phyloP scores from a whole-genome alignment of 2,888 invertebrate genomes.

The Drosophila longiperda region DNA sequence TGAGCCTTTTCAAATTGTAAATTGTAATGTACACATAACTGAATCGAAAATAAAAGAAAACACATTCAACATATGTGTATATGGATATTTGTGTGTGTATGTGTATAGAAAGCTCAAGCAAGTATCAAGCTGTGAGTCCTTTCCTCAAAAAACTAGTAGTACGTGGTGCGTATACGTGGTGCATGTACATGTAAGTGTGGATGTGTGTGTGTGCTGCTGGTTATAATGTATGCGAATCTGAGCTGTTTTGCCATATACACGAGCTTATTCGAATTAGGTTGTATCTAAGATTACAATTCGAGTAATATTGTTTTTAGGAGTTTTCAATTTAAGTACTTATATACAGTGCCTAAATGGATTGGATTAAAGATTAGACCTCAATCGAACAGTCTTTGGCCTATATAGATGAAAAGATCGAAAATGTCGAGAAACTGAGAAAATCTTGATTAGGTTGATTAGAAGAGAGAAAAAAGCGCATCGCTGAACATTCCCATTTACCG shows the following conservation, averaged over 20 bases:
- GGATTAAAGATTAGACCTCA: constrained; percentile 42
- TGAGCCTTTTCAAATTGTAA: constrained; percentile 59
- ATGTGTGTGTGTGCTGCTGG: constrained; percentile 56
- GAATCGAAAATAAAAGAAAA: constrained; percentile 36
- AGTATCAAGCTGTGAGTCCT: constrained; percentile 55
- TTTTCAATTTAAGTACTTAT: constrained; percentile 19
- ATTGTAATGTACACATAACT: constrained; percentile 50
- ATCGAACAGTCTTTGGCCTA: constrained; percentile 55
- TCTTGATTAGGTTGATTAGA: constrained; percentile 39
- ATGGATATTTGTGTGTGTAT: constrained; percentile 5
- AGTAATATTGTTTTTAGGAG: not conserved
- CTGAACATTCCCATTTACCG: constrained; percentile 84
- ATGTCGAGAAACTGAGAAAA: constrained; percentile 58
- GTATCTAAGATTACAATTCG: constrained; percentile 33
- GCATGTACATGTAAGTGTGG: constrained; percentile 37
- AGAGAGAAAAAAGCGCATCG: constrained; percentile 26
- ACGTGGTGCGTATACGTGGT: constrained; percentile 30
- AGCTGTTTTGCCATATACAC: constrained; percentile 37
- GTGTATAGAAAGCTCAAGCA: constrained; percentile 53
- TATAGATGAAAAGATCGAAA: constrained; percentile 27
- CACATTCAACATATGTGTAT: constrained; percentile 30
- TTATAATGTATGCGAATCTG: constrained; percentile 48
- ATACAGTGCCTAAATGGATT: constrained; percentile 29
- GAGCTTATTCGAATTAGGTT: constrained; percentile 37
- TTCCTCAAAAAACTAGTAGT: constrained; percentile 10